Evolutionary conservation across 1,140 invertebrate genomes (phyloP), one percentile per base, ranked within the genome.

Genomic region (Bombyx mori): DNA sequence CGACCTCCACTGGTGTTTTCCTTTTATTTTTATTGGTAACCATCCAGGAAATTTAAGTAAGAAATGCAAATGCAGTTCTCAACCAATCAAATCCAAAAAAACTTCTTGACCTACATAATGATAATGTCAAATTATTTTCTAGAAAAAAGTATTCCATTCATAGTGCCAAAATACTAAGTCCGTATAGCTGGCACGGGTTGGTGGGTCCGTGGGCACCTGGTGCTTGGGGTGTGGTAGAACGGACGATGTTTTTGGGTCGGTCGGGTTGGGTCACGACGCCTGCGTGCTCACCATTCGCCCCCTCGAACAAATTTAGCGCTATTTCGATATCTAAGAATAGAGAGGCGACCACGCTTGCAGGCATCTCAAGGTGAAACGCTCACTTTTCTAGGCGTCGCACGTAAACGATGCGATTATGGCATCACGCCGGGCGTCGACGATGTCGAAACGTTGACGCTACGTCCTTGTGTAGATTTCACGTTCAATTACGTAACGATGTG

Each of bases 1-100:
- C 83, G 75, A 82, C 82, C 82, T 85, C 80, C 76, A 81, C 82
- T 83, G 76, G 69, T 68, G 68, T 81, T 86, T 83, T 77, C 78
- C 78, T 81, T 73, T 73, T 75, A 62, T 60, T 65, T 61, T 54
- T 51, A 51, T 61, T 56, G 57, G 26, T 5, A 51, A 22, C 42
- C 50, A 51, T 8, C 18, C 4, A 35, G 18, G 18, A 35, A 51
- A 51, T 35, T 8, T 8, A 51, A 26, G 42, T 3, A 35, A 35
- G 26, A 35, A 35, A 35, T 35, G 26, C 26, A 35, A 35, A 35
- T 35, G 26, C 2, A 35, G 4, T 3, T 35, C 2, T 35, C 26
- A 35, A 35, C 26, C 26, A 3, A 35, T 35, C 26, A 35, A 35
- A 2, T 35, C 2, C 2, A 35, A 35, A 35, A 35, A 35, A 35